Conservation (phyloP, 2,888 invertebrate species). For the Caenorhabditis sulstoni region DNA sequence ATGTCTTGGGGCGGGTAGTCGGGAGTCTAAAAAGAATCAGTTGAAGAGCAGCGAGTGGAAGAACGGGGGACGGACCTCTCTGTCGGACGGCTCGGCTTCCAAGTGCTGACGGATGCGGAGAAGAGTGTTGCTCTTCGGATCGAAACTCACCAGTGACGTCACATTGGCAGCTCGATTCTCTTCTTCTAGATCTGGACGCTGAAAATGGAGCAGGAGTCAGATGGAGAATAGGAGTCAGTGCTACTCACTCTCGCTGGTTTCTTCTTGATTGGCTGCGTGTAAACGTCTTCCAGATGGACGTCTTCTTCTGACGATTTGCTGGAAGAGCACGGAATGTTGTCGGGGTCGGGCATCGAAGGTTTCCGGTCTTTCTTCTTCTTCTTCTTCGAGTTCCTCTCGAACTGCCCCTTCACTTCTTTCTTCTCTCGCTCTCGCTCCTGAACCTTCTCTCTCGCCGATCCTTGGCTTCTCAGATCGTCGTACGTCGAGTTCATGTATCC, state of each 20-base stretch:
- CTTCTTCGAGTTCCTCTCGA: constrained; percentile 58
- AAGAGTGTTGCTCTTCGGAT: constrained; percentile 72
- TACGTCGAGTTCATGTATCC: constrained; percentile 75
- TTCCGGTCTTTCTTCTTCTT: constrained; percentile 38
- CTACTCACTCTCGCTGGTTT: constrained; percentile 33
- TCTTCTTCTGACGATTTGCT: constrained; percentile 59
- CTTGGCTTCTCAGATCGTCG: constrained; percentile 60
- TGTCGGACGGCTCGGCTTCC: constrained; percentile 59
- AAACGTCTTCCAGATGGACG: constrained; percentile 52
- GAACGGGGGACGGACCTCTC: constrained; percentile 26
- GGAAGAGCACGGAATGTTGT: constrained; percentile 55
- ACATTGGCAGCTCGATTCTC: constrained; percentile 51
- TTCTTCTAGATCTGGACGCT: constrained; percentile 35
- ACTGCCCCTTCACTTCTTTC: constrained; percentile 40
- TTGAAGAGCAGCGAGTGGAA: not conserved
- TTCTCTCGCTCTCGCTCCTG: constrained; percentile 11
- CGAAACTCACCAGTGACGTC: constrained; percentile 73
- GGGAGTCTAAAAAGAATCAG: constrained; percentile 33
- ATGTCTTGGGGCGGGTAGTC: constrained; percentile 28
- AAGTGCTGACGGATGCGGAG: constrained; percentile 70
- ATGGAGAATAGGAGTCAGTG: not conserved
- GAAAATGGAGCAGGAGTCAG: not conserved
- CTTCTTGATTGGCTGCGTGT: constrained; percentile 64
- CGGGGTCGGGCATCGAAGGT: constrained; percentile 57
- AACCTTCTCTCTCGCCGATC: constrained; percentile 31